Evolutionary conservation across 2,113 vertebrate species (phyloP), one percentile per base, ranked within the genome.

Genomic region (Brevimyrus niger): DNA sequence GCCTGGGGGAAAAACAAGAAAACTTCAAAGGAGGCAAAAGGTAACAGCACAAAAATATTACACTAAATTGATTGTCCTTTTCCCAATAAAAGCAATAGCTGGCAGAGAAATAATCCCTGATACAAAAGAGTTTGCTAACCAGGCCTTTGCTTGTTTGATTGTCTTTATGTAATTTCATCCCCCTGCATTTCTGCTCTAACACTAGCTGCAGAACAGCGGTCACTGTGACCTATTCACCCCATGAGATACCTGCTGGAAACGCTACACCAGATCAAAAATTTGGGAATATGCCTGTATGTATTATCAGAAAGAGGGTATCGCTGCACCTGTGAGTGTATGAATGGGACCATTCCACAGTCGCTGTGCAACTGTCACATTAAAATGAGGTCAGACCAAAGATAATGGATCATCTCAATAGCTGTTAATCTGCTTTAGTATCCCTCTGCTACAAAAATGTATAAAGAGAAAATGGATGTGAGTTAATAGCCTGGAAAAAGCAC

Each of bases 81-180:
- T 86, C 89, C 89, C 88, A 92, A 91, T 91, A 93, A 51, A 46
- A 90, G 47, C 92, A 93, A 94, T 93, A 91, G 91, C 90, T 89
- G 91, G 90, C 90, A 90, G 91, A 89, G 89, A 89, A 91, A 92
- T 91, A 46, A 89, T 58, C 87, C 84, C 88, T 87, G n/a, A 89
- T 90, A 91, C 89, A 90, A 31, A 88, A 82, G 73, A 88, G 85
- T 82, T 89, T 51, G n/a, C 61, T 91, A 92, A 93, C 91, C 86
- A 88, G 47, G 89, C 90, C 87, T 90, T 91, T 92, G 88, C 47
- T 53, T 19, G 11, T 86, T 44, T 65, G 87, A 87, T 87, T 91
- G 88, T 86, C 73, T 91, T 93, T 84, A 90, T 93, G 88, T 93
- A 84, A 90, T 94, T 92, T 92, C 89, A 91, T 89, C 46, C 88